These are phyloP conservation scores for Dasypolia templi DNA, from an alignment of 2,888 invertebrate genomes.

Conservation along the genomic window DNA sequence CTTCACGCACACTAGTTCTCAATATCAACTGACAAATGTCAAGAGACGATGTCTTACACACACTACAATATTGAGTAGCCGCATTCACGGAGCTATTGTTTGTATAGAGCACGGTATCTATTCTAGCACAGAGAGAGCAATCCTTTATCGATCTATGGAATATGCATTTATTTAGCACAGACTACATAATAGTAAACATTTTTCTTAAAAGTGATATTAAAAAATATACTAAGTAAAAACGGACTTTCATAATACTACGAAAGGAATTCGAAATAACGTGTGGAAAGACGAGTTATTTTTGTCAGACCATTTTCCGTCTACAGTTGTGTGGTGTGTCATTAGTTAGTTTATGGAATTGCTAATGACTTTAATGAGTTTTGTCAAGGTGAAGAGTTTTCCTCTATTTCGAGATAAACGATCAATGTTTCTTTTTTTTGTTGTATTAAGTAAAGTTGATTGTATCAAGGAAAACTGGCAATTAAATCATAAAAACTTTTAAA, in stretches of 20 bases:
- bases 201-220: neutral
- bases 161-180: neutral
- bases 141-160: no score
- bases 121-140: no score
- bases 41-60: no score
- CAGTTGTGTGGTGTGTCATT: conserved; percentile 28
- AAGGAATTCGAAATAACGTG: neutral
- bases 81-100: no score
- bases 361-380: conserved; percentile 37
- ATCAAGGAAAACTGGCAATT: neutral
- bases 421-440: neutral
- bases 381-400: conserved; percentile 43
- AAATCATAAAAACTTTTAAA: neutral
- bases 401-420: neutral
- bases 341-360: conserved; percentile 36
- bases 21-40: no score
- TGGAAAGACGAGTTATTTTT: conserved; percentile 26
- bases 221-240: neutral
- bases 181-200: no score
- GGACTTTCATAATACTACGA: neutral
- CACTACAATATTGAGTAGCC: no score
- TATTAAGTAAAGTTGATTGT: neutral
- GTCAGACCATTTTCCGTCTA: conserved; percentile 23
- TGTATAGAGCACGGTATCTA: no score
- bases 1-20: no score